phyloP scores from a whole-genome alignment of 2,797 vertebrate genomes.

The Hippocampus kuda region DNA sequence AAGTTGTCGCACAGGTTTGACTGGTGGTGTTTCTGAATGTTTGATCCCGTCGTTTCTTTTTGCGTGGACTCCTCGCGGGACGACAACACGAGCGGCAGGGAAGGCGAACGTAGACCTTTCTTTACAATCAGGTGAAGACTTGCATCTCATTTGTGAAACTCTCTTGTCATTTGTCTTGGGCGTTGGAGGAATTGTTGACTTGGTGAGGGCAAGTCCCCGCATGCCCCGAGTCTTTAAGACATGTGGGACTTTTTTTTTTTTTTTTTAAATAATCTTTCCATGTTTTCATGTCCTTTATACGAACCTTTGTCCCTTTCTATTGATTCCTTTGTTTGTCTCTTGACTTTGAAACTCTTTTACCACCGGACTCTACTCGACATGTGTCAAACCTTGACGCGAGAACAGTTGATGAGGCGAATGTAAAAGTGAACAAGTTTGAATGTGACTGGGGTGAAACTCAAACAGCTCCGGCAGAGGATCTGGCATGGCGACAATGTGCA shows the following conservation, averaged over 20 bases:
- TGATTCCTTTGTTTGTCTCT: conserved; percentile 8
- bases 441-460: not conserved
- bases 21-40: conserved; percentile 22
- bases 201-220: not conserved
- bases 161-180: not conserved
- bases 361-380: not conserved
- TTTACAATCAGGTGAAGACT: not conserved
- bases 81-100: not conserved
- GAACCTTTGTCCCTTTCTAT: not conserved
- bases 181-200: not conserved
- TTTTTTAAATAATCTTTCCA: not conserved
- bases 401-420: not conserved
- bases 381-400: not conserved
- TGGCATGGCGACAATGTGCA: conserved; percentile 48
- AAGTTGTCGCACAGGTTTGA: conserved; percentile 63
- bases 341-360: conserved; percentile 18
- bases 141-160: not conserved
- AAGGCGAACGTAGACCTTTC: not conserved
- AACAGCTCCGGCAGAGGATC: conserved; percentile 25
- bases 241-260: not conserved
- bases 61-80: not conserved
- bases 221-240: not conserved
- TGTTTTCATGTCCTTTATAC: not conserved
- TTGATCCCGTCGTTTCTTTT: conserved; percentile 12
- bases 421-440: conserved; percentile 14